Evolutionary conservation across 2,113 vertebrate genomes (phyloP).

Genomic region (Ornithorhynchus anatinus): DNA sequence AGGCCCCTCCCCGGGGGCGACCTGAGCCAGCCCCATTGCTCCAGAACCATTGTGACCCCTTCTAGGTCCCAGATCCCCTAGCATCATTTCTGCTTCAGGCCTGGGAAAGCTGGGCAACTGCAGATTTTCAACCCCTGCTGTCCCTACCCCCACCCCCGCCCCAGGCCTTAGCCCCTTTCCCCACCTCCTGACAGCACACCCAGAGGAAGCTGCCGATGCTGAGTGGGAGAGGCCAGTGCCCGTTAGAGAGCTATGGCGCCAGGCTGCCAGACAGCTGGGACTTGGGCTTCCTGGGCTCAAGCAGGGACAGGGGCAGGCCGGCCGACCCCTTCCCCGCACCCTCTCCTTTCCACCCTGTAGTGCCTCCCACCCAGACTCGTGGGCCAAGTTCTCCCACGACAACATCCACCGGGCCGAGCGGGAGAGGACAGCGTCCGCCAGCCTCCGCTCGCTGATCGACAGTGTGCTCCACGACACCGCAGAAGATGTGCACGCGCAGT

Average conservation of each 20-base stretch:
- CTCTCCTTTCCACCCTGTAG: conserved; percentile 48
- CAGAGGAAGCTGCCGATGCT: no score
- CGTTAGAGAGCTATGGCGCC: fast-evolving
- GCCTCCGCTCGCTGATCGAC: conserved; percentile 77
- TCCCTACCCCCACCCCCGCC: no score
- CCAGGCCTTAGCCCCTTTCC: no score
- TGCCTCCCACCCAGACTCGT: conserved; percentile 72
- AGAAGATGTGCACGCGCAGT: conserved; percentile 81
- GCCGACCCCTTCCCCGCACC: fast-evolving
- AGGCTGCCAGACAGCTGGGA: background rate
- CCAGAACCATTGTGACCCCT: background rate
- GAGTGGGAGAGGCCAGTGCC: no score
- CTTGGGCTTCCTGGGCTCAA: background rate
- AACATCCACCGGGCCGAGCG: conserved; percentile 75
- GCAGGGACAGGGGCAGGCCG: background rate
- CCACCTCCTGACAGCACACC: no score
- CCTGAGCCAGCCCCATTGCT: background rate
- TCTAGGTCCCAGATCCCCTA: background rate
- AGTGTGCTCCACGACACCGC: conserved; percentile 77
- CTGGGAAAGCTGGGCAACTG: no score
- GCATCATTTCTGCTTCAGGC: background rate
- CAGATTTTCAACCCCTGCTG: no score
- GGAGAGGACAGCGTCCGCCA: conserved; percentile 74
- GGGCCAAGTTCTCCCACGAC: conserved; percentile 81
- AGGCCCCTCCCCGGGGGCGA: background rate